These are phyloP conservation scores for Trogon surrucura DNA, from an alignment of 2,113 vertebrate species.

Conservation along the genomic window DNA sequence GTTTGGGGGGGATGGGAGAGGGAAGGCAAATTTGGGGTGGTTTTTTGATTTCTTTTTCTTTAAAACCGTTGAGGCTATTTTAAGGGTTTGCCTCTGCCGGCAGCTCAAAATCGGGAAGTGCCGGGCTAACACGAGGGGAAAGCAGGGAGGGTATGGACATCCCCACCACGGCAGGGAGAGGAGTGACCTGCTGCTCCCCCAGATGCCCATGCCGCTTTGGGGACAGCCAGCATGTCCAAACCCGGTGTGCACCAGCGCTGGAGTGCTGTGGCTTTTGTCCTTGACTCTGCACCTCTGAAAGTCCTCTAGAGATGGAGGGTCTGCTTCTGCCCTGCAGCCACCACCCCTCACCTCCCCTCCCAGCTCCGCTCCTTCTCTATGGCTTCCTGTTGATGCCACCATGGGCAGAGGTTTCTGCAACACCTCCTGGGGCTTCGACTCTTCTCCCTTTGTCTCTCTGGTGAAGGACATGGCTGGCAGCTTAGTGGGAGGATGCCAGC, in stretches of 20 bases:
- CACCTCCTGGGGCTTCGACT: not conserved
- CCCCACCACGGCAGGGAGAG: not conserved
- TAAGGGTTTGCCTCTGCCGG: not conserved
- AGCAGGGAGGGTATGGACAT: not conserved
- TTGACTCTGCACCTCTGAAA: fast-evolving
- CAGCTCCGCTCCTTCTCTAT: not conserved
- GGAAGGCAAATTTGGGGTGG: not conserved
- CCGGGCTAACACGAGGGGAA: not conserved
- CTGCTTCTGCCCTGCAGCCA: not conserved
- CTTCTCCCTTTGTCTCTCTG: not conserved
- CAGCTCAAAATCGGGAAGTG: not conserved
- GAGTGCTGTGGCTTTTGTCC: not conserved
- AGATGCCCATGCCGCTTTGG: not conserved
- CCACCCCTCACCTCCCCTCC: not conserved
- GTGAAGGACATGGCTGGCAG: not conserved
- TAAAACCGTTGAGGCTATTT: not conserved
- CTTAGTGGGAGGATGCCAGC: not conserved
- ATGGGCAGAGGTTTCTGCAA: not conserved
- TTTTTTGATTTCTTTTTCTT: not conserved
- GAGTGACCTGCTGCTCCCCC: no score
- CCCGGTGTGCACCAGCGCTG: not conserved
- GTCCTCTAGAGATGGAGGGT: not conserved
- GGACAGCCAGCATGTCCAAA: not conserved
- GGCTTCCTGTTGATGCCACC: not conserved
- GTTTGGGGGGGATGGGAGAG: constrained; percentile 38